phyloP scores from a whole-genome alignment of 2,888 invertebrate genomes.

The Heliconius cydno region DNA sequence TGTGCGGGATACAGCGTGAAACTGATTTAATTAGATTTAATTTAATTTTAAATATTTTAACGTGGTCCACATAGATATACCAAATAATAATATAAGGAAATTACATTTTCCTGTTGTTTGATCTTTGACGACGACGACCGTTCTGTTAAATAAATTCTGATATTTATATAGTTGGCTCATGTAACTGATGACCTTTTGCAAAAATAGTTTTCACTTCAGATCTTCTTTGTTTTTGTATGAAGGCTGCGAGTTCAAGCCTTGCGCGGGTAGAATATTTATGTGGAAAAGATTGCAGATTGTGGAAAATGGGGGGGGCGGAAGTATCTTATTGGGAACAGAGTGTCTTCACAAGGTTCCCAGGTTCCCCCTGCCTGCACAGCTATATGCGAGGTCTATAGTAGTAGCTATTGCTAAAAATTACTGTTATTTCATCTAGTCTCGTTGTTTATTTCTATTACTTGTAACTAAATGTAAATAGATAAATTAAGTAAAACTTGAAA shows the following conservation, averaged over 20 bases:
- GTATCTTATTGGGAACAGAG: too few relatives aligned
- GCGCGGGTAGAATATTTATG: not conserved
- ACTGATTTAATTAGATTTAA: too few relatives aligned
- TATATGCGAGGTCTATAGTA: too few relatives aligned
- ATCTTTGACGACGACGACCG: conserved; percentile 1
- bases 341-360: too few relatives aligned
- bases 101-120: conserved; percentile 21
- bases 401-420: too few relatives aligned
- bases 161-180: conserved; percentile 20
- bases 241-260: conserved; percentile 7
- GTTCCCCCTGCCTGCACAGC: too few relatives aligned
- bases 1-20: too few relatives aligned
- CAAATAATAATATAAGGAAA: conserved; percentile 21
- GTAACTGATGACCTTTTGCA: conserved; percentile 23
- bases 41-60: not conserved
- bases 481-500: too few relatives aligned
- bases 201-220: conserved; percentile 15
- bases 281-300: not conserved
- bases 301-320: not conserved
- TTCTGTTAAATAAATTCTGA: conserved; percentile 19
- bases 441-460: not conserved
- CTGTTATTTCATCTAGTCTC: not conserved
- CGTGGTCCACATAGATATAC: not conserved
- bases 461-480: too few relatives aligned
- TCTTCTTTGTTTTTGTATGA: conserved; percentile 15